phyloP scores from a whole-genome alignment of 1,140 invertebrate species.

The Drosophila pectinifera region DNA sequence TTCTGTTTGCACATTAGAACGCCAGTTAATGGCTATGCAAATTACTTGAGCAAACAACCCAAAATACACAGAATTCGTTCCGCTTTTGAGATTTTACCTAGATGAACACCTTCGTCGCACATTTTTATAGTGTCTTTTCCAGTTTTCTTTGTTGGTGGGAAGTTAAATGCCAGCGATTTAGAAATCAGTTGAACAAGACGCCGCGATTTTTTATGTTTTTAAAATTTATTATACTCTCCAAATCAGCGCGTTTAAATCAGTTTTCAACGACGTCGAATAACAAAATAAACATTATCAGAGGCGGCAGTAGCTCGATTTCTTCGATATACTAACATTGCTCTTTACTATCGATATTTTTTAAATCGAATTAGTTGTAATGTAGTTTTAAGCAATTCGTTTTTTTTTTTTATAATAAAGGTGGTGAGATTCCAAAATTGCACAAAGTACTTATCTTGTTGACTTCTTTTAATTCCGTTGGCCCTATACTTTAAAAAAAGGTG shows the following conservation, averaged over 20 bases:
- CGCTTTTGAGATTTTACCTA: slow-evolving; percentile 35
- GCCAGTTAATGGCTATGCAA: slow-evolving; percentile 37
- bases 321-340: no score
- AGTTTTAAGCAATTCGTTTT: no score
- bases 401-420: no score
- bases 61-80: not conserved
- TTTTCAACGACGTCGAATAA: slow-evolving; percentile 16
- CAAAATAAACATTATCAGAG: slow-evolving; percentile 23
- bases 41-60: slow-evolving; percentile 26
- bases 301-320: no score
- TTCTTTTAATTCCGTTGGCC: no score
- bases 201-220: not conserved
- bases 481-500: no score
- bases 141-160: slow-evolving; percentile 3
- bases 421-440: no score
- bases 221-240: no score
- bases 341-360: no score
- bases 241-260: slow-evolving; percentile 10
- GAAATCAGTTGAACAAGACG: not conserved
- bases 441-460: no score
- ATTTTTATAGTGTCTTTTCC: slow-evolving; percentile 30
- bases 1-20: slow-evolving; percentile 3
- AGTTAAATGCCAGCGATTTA: slow-evolving; percentile 14
- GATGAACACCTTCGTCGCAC: slow-evolving; percentile 51
- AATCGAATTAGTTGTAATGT: no score